These are phyloP conservation scores for Tetragnatha versicolor DNA, from an alignment of 1,140 invertebrate genomes.

Conservation along the genomic window DNA sequence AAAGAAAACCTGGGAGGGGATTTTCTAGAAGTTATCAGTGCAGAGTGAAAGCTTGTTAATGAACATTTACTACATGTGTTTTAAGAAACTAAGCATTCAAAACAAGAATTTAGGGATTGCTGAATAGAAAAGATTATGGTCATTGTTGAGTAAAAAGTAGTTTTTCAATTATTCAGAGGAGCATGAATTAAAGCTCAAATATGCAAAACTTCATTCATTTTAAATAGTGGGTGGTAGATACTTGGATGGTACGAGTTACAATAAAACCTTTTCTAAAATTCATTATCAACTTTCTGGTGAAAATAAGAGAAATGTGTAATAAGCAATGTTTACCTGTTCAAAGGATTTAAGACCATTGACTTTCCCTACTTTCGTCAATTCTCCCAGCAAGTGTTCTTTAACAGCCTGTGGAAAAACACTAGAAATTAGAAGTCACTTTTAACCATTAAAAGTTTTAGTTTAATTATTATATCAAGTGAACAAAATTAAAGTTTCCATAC, in stretches of 20 bases:
- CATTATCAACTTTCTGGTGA: background rate
- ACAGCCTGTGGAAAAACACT: constrained; percentile 70
- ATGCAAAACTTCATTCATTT: background rate
- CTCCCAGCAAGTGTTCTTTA: constrained; percentile 87
- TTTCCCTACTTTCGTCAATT: constrained; percentile 87
- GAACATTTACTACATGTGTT: too few relatives aligned
- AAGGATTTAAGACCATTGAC: constrained; percentile 91
- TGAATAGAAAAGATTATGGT: too few relatives aligned
- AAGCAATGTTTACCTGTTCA: constrained; percentile 79
- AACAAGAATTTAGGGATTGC: too few relatives aligned
- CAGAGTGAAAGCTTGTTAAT: too few relatives aligned
- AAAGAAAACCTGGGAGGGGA: too few relatives aligned
- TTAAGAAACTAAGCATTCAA: too few relatives aligned
- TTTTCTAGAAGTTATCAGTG: too few relatives aligned
- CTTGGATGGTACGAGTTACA: background rate
- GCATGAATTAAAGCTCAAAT: background rate
- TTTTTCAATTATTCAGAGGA: background rate
- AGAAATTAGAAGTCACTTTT: background rate
- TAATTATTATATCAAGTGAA: background rate
- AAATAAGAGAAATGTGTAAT: background rate
- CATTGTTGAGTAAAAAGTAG: background rate
- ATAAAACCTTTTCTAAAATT: background rate
- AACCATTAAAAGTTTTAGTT: background rate
- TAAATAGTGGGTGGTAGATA: background rate
- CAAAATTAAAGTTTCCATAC: background rate